phyloP scores from a whole-genome alignment of 2,113 vertebrate genomes.

The Notiomystis cincta region DNA sequence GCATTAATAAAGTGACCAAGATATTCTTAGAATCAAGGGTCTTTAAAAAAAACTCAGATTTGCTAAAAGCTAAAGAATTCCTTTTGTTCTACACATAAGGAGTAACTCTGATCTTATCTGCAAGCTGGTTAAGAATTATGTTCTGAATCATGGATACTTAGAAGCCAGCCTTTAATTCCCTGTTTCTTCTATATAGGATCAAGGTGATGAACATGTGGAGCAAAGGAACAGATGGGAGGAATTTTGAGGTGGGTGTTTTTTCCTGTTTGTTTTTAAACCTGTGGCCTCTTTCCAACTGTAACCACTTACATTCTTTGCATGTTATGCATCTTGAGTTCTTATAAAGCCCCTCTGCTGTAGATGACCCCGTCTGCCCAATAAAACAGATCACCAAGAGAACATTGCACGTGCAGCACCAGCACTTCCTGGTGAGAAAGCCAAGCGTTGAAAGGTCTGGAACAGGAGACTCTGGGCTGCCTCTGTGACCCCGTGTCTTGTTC shows the following conservation, averaged over 20 bases:
- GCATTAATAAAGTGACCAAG: background rate
- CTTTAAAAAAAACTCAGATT: background rate
- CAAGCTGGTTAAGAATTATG: background rate
- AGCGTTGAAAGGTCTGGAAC: background rate
- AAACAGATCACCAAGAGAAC: background rate
- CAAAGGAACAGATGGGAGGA: background rate
- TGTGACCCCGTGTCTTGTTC: background rate
- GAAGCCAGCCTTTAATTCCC: background rate
- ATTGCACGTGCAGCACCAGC: fast-evolving
- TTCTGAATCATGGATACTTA: background rate
- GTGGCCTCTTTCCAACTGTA: background rate
- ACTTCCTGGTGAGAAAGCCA: background rate
- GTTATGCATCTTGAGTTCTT: background rate
- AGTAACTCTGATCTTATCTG: background rate
- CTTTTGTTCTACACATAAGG: background rate
- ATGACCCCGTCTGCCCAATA: background rate
- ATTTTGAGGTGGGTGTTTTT: background rate
- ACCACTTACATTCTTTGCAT: background rate
- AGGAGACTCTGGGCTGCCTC: background rate
- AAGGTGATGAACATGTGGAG: background rate
- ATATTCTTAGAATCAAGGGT: background rate
- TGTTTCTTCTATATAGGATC: background rate
- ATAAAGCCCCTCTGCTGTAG: background rate
- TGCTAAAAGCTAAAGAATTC: background rate
- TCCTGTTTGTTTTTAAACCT: background rate